These are phyloP conservation scores for Lycophotia porphyrea DNA, from an alignment of 2,888 invertebrate genomes.

Conservation along the genomic window DNA sequence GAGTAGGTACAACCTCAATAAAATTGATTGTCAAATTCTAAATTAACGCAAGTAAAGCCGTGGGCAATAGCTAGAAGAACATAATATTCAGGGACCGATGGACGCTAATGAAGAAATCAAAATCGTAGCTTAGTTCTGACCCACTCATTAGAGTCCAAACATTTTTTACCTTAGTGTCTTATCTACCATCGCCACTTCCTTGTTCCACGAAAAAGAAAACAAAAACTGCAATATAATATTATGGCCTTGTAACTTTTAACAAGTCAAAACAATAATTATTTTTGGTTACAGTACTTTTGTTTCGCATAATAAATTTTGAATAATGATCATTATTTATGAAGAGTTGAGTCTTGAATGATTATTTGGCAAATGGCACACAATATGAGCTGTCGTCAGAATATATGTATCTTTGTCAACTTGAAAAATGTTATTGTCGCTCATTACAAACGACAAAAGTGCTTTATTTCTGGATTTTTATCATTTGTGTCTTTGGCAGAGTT, in stretches of 20 bases:
- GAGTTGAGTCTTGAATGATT: conserved; percentile 52
- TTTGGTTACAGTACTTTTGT: conserved; percentile 22
- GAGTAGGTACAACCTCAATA: too few relatives aligned
- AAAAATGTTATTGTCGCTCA: conserved; percentile 38
- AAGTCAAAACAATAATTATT: conserved; percentile 35
- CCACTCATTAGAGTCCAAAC: not conserved
- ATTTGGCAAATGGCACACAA: conserved; percentile 57
- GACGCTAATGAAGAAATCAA: not conserved
- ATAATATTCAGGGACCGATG: not conserved
- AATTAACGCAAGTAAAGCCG: too few relatives aligned
- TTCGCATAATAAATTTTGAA: conserved; percentile 41
- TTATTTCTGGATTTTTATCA: conserved; percentile 46
- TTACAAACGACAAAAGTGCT: conserved; percentile 35
- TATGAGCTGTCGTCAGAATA: conserved; percentile 39
- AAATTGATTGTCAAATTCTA: too few relatives aligned
- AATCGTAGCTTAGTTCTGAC: not conserved
- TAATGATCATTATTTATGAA: conserved; percentile 54
- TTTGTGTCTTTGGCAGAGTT: conserved; percentile 32
- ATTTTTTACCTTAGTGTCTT: not conserved
- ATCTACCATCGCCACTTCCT: not conserved
- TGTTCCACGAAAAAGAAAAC: not conserved
- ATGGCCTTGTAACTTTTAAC: conserved; percentile 7
- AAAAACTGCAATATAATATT: not conserved
- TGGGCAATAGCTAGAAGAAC: too few relatives aligned
- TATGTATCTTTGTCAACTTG: conserved; percentile 45